Base-by-base conservation (phyloP, 2,888 invertebrate genomes). In the Drosophila lutescens region DNA sequence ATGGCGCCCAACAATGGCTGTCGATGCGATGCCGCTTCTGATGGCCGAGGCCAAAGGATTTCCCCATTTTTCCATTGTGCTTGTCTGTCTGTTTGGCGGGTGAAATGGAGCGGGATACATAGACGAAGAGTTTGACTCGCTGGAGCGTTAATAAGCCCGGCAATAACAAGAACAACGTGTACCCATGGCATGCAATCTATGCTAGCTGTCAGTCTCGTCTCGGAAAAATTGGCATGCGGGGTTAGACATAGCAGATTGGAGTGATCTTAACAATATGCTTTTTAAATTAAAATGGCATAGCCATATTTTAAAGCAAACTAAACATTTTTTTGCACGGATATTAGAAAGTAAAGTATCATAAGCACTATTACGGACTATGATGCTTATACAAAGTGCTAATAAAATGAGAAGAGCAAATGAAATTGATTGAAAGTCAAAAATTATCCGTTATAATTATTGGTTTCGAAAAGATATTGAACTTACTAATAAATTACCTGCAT, bases 111-210 rank as follows among this genome's bases (percentile, higher is more conserved):
- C 38, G 34, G 43, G 34, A 44, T 13, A 40, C 15, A 34, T 41
- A 41, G 70, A 41, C 51, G 15, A 44, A 46, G 47, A 46, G 46
- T 9, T 46, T 9, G n/a, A n/a, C 4, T 34, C 70, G 72, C 34
- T 78, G 78, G 73, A 79, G 78, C 84, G 73, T 80, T 83, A 83
- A 83, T 86, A 83, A 83, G 84, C 77, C 32, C 51, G 20, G 46
- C 61, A 68, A 56, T 41, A 55, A 47, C 40, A 49, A 20, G 43
- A 44, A 5, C 23, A 7, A 23, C 2, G 44, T 10, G n/a, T 36
- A 49, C 20, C 54, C 41, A 49, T 63, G 68, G 50, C 58, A 56
- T 44, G 17, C 26, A 62, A 76, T 66, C 55, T 74, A 55, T 69
- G 68, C 51, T 61, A 62, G 47, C 38, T 78, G 68, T 61, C 41